Percentiles rank a stretch among this genome's conserved stretches.
phyloP scores from a whole-genome alignment of 2,113 vertebrate genomes.

The Cheilinus undulatus region DNA sequence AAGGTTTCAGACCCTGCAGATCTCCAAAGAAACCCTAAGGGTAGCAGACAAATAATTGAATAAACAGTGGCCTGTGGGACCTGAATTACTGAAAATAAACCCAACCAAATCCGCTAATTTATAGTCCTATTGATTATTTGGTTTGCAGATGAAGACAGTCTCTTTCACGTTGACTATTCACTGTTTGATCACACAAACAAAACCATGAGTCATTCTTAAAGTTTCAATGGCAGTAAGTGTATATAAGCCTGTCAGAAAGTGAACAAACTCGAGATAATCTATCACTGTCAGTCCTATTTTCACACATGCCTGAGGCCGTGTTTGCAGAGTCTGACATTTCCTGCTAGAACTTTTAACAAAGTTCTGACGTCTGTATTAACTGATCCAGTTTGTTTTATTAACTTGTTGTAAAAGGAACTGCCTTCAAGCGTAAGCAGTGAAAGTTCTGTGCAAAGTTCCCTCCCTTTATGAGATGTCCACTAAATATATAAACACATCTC shows the following conservation, averaged over 20 bases:
- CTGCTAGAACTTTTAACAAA: too few relatives aligned
- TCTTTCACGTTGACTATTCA: neutral
- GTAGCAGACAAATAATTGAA: too few relatives aligned
- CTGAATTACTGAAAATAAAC: neutral
- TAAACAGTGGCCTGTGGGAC: neutral
- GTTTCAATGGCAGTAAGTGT: neutral
- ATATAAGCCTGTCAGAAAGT: neutral
- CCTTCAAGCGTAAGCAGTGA: neutral
- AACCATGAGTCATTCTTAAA: neutral
- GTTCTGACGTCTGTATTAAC: conserved; percentile 10
- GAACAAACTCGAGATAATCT: neutral
- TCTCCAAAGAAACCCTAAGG: neutral
- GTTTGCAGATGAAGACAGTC: neutral
- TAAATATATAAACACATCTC: conserved; percentile 42
- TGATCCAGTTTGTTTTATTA: neutral
- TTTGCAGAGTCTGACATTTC: too few relatives aligned
- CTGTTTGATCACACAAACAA: neutral
- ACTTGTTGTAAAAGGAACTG: neutral
- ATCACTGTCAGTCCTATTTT: conserved; percentile 3
- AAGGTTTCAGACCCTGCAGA: too few relatives aligned
- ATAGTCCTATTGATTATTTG: neutral
- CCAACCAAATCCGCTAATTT: neutral
- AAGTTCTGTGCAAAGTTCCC: neutral
- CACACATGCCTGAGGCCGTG: neutral
- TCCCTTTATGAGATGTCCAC: conserved; percentile 1